These are phyloP conservation scores for Leptocoma aspasia DNA, from an alignment of 2,113 vertebrate species.

Conservation along the genomic window DNA sequence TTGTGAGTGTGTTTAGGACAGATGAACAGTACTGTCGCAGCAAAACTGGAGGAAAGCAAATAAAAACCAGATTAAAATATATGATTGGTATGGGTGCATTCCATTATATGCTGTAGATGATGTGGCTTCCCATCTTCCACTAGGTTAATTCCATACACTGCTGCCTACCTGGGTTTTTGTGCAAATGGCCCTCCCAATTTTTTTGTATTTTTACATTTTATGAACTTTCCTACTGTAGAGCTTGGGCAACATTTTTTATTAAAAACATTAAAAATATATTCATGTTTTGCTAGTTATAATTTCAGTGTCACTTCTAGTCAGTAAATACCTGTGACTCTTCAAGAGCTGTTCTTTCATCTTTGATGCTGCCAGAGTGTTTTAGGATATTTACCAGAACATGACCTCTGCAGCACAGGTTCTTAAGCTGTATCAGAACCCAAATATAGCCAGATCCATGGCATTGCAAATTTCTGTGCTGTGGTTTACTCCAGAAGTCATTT, in stretches of 20 bases:
- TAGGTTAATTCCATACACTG: not conserved
- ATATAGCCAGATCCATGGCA: not conserved
- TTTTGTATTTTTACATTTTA: not conserved
- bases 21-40: not conserved
- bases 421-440: not conserved
- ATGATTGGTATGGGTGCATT: not conserved
- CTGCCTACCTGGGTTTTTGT: fast-evolving
- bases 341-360: not conserved
- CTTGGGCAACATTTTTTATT: not conserved
- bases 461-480: not conserved
- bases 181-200: not conserved
- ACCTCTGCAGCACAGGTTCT: not conserved
- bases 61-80: not conserved
- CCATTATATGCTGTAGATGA: not conserved
- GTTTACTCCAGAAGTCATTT: not conserved
- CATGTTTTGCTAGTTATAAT: not conserved
- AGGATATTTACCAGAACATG: not conserved
- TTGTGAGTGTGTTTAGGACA: not conserved
- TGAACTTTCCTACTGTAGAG: not conserved
- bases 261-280: not conserved
- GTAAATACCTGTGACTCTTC: not conserved
- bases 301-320: not conserved
- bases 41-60: not conserved
- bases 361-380: not conserved
- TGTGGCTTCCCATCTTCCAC: not conserved